These are phyloP conservation scores for Caenorhabditis inopinata DNA, from an alignment of 1,140 invertebrate species.

Conservation along the genomic window DNA sequence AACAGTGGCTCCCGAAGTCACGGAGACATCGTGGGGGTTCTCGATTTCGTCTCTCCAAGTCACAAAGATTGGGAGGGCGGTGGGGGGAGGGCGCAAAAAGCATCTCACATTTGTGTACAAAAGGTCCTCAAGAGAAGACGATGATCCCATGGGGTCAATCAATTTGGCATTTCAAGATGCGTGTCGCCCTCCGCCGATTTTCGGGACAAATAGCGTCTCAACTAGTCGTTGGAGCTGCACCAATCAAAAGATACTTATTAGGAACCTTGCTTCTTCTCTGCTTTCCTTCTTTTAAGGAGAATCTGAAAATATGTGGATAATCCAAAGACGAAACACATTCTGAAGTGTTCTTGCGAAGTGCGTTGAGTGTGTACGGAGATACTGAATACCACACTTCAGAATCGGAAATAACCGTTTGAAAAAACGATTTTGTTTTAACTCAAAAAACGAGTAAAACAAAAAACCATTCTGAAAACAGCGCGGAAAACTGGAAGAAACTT, in stretches of 20 bases:
- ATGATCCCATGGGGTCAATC: conserved; percentile 4
- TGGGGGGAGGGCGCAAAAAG: background rate
- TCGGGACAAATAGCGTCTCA: background rate
- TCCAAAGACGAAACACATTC: too few relatives aligned
- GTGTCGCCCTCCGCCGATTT: conserved; percentile 16
- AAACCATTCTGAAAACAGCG: too few relatives aligned
- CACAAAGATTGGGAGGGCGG: background rate
- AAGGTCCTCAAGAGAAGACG: background rate
- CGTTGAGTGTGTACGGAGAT: too few relatives aligned
- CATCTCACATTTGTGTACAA: conserved; percentile 4
- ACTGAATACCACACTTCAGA: too few relatives aligned
- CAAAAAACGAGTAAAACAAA: too few relatives aligned
- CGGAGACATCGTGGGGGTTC: background rate
- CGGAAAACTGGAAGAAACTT: too few relatives aligned
- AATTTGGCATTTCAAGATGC: conserved; percentile 1
- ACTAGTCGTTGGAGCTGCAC: background rate
- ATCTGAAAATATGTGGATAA: too few relatives aligned
- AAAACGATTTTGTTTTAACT: too few relatives aligned
- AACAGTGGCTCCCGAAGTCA: background rate
- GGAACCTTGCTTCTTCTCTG: too few relatives aligned
- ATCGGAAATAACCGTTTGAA: too few relatives aligned
- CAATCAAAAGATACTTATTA: conserved; percentile 21
- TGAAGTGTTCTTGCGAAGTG: too few relatives aligned
- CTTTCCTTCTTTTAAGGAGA: too few relatives aligned
- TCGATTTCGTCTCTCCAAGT: background rate